These are phyloP conservation scores for Incurvaria masculella DNA, from an alignment of 2,888 invertebrate species.

Conservation along the genomic window DNA sequence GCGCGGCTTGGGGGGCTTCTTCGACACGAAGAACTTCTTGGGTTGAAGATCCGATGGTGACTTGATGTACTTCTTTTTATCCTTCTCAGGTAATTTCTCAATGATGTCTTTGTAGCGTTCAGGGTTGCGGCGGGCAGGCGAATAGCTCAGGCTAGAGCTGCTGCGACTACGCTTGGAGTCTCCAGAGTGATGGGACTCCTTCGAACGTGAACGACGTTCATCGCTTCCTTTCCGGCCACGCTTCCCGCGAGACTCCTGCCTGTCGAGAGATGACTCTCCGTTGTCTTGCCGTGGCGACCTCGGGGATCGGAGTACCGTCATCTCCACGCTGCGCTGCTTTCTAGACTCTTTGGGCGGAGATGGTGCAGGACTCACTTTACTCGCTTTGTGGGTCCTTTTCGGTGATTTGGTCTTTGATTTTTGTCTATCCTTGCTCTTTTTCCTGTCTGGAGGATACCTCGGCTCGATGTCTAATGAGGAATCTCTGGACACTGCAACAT, in stretches of 20 bases:
- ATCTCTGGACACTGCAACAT: neutral
- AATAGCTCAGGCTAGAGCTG: slow-evolving; percentile 63
- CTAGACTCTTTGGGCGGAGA: too few species aligned
- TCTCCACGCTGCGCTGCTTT: too few species aligned
- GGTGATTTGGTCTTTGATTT: neutral
- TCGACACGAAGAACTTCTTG: slow-evolving; percentile 29
- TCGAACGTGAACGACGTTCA: neutral
- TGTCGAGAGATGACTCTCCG: too few species aligned
- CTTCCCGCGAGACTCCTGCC: slow-evolving; percentile 13
- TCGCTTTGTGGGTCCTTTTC: neutral
- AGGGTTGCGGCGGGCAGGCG: slow-evolving; percentile 65
- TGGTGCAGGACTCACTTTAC: too few species aligned
- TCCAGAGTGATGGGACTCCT: too few species aligned
- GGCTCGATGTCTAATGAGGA: neutral
- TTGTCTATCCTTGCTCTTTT: neutral
- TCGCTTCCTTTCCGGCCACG: slow-evolving; percentile 21
- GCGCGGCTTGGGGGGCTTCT: slow-evolving; percentile 21
- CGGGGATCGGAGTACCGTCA: too few species aligned
- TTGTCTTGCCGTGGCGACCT: too few species aligned
- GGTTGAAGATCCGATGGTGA: slow-evolving; percentile 39
- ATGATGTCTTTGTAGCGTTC: slow-evolving; percentile 66
- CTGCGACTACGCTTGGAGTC: slow-evolving; percentile 43
- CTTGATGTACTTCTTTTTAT: slow-evolving; percentile 48
- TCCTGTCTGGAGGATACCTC: neutral
- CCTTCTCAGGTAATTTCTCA: slow-evolving; percentile 54